Base-by-base conservation (phyloP, 2,113 vertebrate genomes). In the Pelvicachromis taeniatus region DNA sequence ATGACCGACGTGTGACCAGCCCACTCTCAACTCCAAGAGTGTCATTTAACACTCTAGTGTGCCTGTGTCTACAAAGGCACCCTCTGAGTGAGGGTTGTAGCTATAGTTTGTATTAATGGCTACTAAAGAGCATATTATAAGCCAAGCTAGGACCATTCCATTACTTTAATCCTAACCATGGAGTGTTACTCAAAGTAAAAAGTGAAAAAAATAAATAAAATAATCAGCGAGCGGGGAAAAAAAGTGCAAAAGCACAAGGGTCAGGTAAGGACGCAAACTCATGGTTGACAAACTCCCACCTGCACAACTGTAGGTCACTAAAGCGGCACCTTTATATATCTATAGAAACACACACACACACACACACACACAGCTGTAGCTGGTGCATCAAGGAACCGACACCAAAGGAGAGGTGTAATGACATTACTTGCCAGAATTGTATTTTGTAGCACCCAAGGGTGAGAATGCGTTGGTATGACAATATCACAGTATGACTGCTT, bases 191-290 rank as follows among this genome's bases (percentile, higher is more conserved):
- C 38, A 70, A 31, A 75, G 45, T 31, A 3, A 73, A 29, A 50
- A 50, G 4, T 29, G 16, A 31, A 17, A 52, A 31, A 2, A 73
- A 50, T 1, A 12, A 10, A 38, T 38, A 73, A 50, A 50, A 50
- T 50, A 31, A 73, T 73, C 68, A 50, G 42, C 6, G 0, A 75
- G 6, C 31, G 6, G 23, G 14, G 0, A 0, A 0, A 0, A 50
- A 31, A 50, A 73, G 23, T 42, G 65, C 8, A 29, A 29, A 40
- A 70, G 3, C 65, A 70, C 40, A 26, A 45, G 65, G 45, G 40
- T 29, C 40, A 48, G 4, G 19, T 48, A 11, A 73, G 68, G 42
- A 50, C 23, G 9, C 68, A 73, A 45, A 29, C 23, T 12, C 68
- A 5, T 50, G 26, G 9, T 50, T 19, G 26, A 50, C 9, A 1